These are phyloP conservation scores for Lepidonotus clava DNA, from an alignment of 2,888 invertebrate species.

Conservation along the genomic window DNA sequence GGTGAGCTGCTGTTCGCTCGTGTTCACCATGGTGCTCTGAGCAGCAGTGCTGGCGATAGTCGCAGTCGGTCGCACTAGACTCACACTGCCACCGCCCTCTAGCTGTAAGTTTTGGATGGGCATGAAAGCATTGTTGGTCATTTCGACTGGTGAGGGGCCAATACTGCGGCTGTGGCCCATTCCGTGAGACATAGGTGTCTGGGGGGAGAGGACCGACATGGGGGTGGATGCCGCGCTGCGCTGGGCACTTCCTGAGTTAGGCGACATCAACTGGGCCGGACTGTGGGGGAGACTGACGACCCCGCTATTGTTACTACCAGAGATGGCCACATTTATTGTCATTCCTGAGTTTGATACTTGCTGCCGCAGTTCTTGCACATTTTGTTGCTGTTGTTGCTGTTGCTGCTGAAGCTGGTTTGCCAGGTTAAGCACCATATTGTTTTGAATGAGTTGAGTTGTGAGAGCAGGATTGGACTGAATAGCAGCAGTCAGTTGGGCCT, in stretches of 20 bases:
- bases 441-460: conserved; percentile 47
- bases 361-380: conserved; percentile 29
- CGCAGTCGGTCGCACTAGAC: conserved; percentile 40
- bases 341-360: conserved; percentile 50
- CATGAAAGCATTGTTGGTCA: conserved; percentile 46
- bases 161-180: conserved; percentile 42
- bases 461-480: conserved; percentile 49
- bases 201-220: conserved; percentile 32
- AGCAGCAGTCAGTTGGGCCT: neutral
- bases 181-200: conserved; percentile 35
- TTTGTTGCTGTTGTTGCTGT: conserved; percentile 33
- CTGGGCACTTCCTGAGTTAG: conserved; percentile 33
- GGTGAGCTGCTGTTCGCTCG: conserved; percentile 4
- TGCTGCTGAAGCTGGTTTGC: conserved; percentile 28
- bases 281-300: conserved; percentile 33
- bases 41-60: conserved; percentile 26
- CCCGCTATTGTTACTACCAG: neutral
- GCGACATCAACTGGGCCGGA: conserved; percentile 44
- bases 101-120: conserved; percentile 47
- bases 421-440: conserved; percentile 43
- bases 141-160: conserved; percentile 34
- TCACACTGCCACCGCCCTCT: conserved; percentile 9
- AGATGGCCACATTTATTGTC: conserved; percentile 44
- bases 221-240: conserved; percentile 51
- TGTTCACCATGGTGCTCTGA: conserved; percentile 23